Conservation (phyloP, 1,140 invertebrate genomes). For the Scylla paramamosain region DNA sequence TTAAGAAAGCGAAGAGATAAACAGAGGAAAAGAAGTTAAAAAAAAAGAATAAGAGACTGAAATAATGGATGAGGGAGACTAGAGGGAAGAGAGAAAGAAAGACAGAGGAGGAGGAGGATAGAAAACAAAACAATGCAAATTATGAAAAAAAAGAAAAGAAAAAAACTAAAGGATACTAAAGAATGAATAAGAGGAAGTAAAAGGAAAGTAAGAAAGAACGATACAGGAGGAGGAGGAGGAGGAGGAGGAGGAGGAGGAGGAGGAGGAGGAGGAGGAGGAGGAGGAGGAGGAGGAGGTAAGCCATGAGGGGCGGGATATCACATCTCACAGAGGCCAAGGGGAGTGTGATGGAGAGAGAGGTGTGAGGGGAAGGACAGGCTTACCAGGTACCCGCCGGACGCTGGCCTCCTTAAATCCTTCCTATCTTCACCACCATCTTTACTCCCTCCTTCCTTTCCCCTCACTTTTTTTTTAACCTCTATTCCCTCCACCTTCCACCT, state of each 20-base stretch:
- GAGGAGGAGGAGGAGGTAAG: background rate
- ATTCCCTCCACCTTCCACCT: background rate
- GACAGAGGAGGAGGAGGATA: background rate
- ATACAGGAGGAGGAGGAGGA: background rate
- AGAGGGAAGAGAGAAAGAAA: background rate
- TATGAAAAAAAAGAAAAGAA: background rate
- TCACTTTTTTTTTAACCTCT: background rate
- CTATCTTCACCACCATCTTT: background rate
- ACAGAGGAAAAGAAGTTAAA: too few relatives aligned
- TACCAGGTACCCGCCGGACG: background rate
- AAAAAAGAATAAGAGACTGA: background rate
- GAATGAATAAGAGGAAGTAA: background rate
- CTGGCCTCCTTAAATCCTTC: background rate
- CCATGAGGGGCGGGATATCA: too few relatives aligned
- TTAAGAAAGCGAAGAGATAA: too few relatives aligned
- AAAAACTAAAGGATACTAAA: background rate
- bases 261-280: background rate
- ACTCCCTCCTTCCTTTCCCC: background rate
- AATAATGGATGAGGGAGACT: background rate
- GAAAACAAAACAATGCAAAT: background rate
- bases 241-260: background rate
- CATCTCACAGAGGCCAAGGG: background rate
- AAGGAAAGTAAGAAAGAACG: background rate
- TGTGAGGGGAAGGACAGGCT: background rate
- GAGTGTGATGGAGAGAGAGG: background rate